Evolutionary conservation across 2,888 invertebrate genomes (phyloP).

Genomic region (Acronicta leporina): DNA sequence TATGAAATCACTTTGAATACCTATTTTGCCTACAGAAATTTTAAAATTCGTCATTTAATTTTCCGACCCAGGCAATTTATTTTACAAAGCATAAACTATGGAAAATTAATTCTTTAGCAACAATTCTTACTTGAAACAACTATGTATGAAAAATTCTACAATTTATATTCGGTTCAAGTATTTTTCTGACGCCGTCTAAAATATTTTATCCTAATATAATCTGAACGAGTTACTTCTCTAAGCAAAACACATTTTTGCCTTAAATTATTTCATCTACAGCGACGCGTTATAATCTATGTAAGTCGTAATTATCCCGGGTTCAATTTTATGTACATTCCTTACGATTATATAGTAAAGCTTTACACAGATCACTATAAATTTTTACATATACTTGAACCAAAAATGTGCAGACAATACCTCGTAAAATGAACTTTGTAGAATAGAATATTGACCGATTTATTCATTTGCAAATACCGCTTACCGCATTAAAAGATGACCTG

Average conservation of each 20-base stretch:
- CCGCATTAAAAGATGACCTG: no score
- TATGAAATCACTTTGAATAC: background rate
- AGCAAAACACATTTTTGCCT: conserved; percentile 54
- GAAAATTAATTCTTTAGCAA: background rate
- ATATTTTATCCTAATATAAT: conserved; percentile 36
- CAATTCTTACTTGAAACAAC: background rate
- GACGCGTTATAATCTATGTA: conserved; percentile 77
- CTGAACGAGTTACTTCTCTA: conserved; percentile 53
- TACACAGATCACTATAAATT: conserved; percentile 74
- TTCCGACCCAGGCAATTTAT: conserved; percentile 18
- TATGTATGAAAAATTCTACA: conserved; percentile 25
- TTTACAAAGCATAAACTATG: conserved; percentile 17
- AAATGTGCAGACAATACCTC: background rate
- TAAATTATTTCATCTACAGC: conserved; percentile 64
- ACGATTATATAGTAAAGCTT: conserved; percentile 81
- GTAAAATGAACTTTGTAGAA: no score
- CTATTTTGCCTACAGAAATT: background rate
- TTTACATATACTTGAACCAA: conserved; percentile 46
- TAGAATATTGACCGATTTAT: no score
- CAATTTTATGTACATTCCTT: conserved; percentile 82
- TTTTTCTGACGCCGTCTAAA: conserved; percentile 19
- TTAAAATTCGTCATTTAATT: conserved; percentile 20
- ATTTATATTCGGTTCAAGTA: conserved; percentile 24
- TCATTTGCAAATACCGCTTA: no score
- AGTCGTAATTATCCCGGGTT: conserved; percentile 89